Evolutionary conservation across 2,113 vertebrate species (phyloP), one percentile per base, ranked within the genome.

Genomic region (Myotis davidii): DNA sequence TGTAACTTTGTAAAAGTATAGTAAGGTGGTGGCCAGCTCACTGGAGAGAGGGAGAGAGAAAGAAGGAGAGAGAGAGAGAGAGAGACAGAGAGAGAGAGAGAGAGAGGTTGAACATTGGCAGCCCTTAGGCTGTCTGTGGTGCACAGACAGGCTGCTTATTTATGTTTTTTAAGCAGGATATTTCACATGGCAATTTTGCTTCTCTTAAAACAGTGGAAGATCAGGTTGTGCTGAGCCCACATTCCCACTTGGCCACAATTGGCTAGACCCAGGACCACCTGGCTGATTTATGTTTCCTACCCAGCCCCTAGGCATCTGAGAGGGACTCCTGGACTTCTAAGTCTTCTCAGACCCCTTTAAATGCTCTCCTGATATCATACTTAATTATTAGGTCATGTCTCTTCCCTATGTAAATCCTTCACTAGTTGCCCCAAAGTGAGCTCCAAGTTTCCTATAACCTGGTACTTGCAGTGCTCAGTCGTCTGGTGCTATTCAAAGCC

Each of bases 1-100:
- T 96, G 45, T 39, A 32, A 73, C 54, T 76, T 73, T 83, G 69
- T 89, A 88, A 56, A 95, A 78, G 34, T 34, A 77, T 64, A 25
- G 59, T 39, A 42, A 72, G 34, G 76, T 45, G 1, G 34, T 32
- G 61, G 6, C 7, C 39, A 78, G 29, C 52, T 93, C 16, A 29
- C 5, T 52, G 73, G 9, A 29, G 1, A 29, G 23, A 59, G 5
- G 9, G 27, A 6, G 14, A 11, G 29, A 1, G 32, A 11, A 1
- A 50, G 14, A 50, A 34, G 2, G 3, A 21, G 8, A 32, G 21
- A 25, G 56, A 39, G 69, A 18, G 39, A 25, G 37, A 48, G 27
- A 17, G 34, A 81, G 27, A 37, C 25, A 81, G 27, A 37, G 52
- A 32, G 2, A 20, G 12, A 54, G 14, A 82, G 11, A 39, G 29